Base-by-base conservation (phyloP, 2,113 vertebrate species). In the Marcusenius ussheri region DNA sequence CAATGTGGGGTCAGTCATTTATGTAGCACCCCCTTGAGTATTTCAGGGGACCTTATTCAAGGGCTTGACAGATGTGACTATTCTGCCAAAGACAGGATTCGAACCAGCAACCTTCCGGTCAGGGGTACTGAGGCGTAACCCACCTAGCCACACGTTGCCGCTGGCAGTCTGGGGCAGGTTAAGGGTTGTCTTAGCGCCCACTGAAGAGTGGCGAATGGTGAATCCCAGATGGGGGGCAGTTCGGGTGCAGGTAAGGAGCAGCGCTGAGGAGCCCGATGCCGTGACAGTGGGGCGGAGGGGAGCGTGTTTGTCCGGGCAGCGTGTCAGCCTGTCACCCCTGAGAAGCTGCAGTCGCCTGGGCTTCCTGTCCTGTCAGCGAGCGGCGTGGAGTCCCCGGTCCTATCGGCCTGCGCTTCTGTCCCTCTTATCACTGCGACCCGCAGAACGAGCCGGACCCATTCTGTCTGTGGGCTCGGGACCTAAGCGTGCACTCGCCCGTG, bases 381-480 rank as follows among this genome's bases (percentile, higher is more conserved):
- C 10, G 39, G 39, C 19, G 7, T 2, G 24, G 17, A 10, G 19
- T 84, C 24, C 50, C 31, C 35, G 13, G 31, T 21, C 17, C 46
- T 83, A 83, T 83, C 88, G 50, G 50, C 19, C 35, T 0, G 1
- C 24, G 6, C 88, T 89, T 51, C 70, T 80, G 49, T 53, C 49
- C 46, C 50, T 21, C 74, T 89, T 89, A 89, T 89, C 88, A 3
- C 74, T 17, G 84, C 19, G 27, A 49, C 84, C 84, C 49, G 49
- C 42, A 7, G 27, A 31, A 87, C 5, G 49, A 87, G 42, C 56
- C 9, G 21, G 56, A 42, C 87, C 39, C 56, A 2, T 21, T 66
- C 56, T 10, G 21, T 66, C 87, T 24, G 87, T 31, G 27, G 24
- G 49, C 56, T 66, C 17, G 4, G 51, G 15, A 39, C 56, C 21